Evolutionary conservation across 2,888 invertebrate species (phyloP), one percentile per base, ranked within the genome.

Genomic region (Protophormia terraenovae): DNA sequence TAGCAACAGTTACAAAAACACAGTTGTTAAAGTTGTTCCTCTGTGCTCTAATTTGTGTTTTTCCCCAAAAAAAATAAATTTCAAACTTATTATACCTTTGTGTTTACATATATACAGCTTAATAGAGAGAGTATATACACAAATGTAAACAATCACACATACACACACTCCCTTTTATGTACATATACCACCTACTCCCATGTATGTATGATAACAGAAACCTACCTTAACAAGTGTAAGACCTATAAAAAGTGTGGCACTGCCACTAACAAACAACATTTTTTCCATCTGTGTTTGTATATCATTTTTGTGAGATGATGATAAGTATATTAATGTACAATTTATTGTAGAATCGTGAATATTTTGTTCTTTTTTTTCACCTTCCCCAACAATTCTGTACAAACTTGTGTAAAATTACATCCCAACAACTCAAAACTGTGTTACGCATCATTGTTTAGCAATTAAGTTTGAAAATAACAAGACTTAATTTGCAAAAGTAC

Each of bases 401-500:
- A 55, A 1, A 14, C 12, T 47, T 24, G 3, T 45, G 12, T 24
- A 32, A 10, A 22, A 32, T 29, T 14, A 35, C 64, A 58, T 29
- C 47, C 12, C 41, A 38, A 53, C 60, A 55, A 69, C 50, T 53
- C 38, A 47, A 27, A 35, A 72, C 47, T 71, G 50, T 73, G 64
- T 76, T 47, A 75, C 71, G 64, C 76, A 73, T 80, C 83, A 85
- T 85, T 80, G 86, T 83, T 85, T 75, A 41, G 69, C 41, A 83
- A 86, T 85, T 85, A 86, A 83, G 83, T 69, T n/a, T 58, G 82
- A 80, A 78, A 82, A 72, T 66, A 71, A 81, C 76, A 81, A 79
- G 53, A 67, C 76, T 79, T 76, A 77, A 83, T 85, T 77, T 80
- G 45, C 88, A 89, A 90, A 89, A 87, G 88, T 87, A 86, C 75